Evolutionary conservation across 2,113 vertebrate genomes (phyloP), one percentile per base, ranked within the genome.

Genomic region (Istiophorus platypterus): DNA sequence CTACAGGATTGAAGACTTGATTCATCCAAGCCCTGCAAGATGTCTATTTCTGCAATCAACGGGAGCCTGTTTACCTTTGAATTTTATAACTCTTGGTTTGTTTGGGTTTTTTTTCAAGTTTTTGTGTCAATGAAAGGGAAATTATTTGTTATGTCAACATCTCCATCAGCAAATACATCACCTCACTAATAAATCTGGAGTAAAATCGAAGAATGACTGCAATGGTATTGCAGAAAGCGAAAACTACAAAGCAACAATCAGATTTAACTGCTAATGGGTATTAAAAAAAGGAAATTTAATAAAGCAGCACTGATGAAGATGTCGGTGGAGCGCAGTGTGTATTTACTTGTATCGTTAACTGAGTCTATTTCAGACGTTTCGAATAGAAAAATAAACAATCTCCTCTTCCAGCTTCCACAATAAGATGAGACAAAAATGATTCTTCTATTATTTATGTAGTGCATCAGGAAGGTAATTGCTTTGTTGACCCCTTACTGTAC

Each of bases 41-140:
- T 13, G 59, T 34, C 72, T 66, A 5, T 69, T 64, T 14, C 73
- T 18, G 73, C 61, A 75, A 84, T 78, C 70, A 79, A 80, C 31
- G 51, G 75, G 67, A 69, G 34, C 8, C 42, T 59, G 29, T 76
- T 47, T 65, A 27, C 6, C 12, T 70, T 52, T 78, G 17, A 22
- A 5, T 69, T 26, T 67, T 65, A 18, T 1, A 1, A 14, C 45
- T 13, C 31, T 4, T 34, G 31, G 3, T 34, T 24, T 64, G 2
- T 29, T 42, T 31, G 34, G n/a, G n/a, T 73, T 39, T 45, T 34
- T 5, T 17, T 42, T 49, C 12, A 34, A n/a, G 20, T 61, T 66
- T 65, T 57, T 39, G 59, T 47, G 57, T 42, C 56, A 57, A 24
- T 47, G 20, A 88, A 81, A 84, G 39, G 18, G 1, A 73, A 59